Conservation (phyloP, 2,797 vertebrate species). For the Sphaeramia orbicularis region DNA sequence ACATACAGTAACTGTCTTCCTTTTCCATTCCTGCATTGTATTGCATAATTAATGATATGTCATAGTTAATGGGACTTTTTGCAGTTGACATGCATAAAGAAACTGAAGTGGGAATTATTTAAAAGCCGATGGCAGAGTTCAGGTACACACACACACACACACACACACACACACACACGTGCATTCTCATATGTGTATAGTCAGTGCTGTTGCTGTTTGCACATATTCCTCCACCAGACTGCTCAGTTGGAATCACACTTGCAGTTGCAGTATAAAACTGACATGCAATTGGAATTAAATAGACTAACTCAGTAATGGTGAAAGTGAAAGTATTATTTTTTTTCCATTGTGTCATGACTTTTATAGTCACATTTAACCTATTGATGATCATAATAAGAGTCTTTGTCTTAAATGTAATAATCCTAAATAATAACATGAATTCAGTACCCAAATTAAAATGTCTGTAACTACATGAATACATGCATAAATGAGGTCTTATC, state of each 20-base stretch:
- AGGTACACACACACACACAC: slow-evolving; percentile 6
- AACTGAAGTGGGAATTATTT: slow-evolving; percentile 5
- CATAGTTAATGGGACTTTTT: slow-evolving; percentile 10
- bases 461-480: too few species aligned
- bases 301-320: too few species aligned
- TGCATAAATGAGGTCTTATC: too few species aligned
- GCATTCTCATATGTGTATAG: neutral
- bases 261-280: neutral
- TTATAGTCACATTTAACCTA: too few species aligned
- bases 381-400: too few species aligned
- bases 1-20: neutral
- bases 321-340: too few species aligned
- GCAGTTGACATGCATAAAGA: slow-evolving; percentile 10
- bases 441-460: too few species aligned
- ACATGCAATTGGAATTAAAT: neutral
- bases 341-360: too few species aligned
- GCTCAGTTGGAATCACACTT: neutral
- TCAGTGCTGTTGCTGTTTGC: neutral
- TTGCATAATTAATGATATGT: slow-evolving; percentile 29
- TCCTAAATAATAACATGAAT: too few species aligned
- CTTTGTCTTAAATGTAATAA: too few species aligned
- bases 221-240: neutral
- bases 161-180: too few species aligned
- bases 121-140: neutral
- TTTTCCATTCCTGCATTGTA: neutral